Evolutionary conservation across 1,140 invertebrate species (phyloP).

Genomic region (Goniozus legneri): DNA sequence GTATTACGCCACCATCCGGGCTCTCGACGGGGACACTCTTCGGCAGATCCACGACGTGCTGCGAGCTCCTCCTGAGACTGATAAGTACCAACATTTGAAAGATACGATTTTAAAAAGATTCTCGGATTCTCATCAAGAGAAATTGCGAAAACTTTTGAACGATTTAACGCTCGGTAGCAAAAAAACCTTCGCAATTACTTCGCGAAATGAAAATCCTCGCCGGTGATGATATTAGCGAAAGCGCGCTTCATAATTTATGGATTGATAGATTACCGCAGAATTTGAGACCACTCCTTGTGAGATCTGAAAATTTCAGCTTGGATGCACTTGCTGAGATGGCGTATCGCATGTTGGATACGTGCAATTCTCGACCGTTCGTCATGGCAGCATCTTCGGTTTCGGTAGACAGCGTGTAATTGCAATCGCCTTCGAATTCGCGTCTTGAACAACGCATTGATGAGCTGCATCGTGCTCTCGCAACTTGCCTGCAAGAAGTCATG

Average conservation of each 20-base stretch:
- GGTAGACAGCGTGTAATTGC: not conserved
- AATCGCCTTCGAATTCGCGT: not conserved
- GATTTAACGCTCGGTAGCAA: slow-evolving; percentile 15
- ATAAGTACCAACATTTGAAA: not conserved
- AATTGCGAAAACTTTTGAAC: not conserved
- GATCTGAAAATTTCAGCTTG: not conserved
- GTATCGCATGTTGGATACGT: not conserved
- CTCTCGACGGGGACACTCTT: not conserved
- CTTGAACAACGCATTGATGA: not conserved
- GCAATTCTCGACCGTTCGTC: not conserved
- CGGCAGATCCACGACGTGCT: not conserved
- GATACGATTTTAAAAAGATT: not conserved
- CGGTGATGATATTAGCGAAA: not conserved
- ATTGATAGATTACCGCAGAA: slow-evolving; percentile 12
- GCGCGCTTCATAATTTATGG: slow-evolving; percentile 18
- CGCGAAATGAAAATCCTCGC: slow-evolving; percentile 20
- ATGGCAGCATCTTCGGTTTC: too few species aligned
- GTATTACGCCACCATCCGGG: not conserved
- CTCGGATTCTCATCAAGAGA: not conserved
- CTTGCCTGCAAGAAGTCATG: not conserved
- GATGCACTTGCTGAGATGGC: slow-evolving; percentile 1
- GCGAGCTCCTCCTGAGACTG: not conserved
- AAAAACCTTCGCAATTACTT: slow-evolving; percentile 35
- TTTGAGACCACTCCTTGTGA: not conserved
- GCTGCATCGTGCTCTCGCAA: not conserved